These are phyloP conservation scores for Chiloscyllium plagiosum DNA, from an alignment of 2,113 vertebrate genomes.

Conservation along the genomic window DNA sequence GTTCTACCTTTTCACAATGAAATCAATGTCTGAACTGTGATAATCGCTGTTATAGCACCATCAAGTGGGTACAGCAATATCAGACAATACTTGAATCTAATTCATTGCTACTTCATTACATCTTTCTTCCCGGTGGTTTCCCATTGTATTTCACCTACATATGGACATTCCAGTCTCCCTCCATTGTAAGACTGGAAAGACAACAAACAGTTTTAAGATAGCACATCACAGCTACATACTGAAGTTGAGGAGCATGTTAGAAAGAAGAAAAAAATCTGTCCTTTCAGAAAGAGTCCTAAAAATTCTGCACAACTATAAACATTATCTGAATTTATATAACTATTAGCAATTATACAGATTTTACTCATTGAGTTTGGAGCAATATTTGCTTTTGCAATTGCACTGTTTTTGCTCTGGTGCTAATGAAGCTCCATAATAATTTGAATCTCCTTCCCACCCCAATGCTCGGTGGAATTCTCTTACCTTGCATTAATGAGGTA, in stretches of 20 bases:
- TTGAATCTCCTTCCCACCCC: not conserved
- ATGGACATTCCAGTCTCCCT: not conserved
- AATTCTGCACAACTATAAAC: not conserved
- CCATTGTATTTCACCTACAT: not conserved
- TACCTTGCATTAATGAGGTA: constrained; percentile 99
- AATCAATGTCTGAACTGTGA: not conserved
- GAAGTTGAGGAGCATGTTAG: not conserved
- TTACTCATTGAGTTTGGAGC: not conserved
- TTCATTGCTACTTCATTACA: not conserved
- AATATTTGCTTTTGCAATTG: not conserved
- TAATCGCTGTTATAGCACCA: not conserved
- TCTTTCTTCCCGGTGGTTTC: not conserved
- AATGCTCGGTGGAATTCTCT: constrained; percentile 38
- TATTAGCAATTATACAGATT: not conserved
- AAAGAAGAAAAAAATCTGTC: not conserved
- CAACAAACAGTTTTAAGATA: not conserved
- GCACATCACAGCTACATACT: not conserved
- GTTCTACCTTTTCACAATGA: not conserved
- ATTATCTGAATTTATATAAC: not conserved
- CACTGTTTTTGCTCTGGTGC: not conserved
- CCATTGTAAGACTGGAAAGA: not conserved
- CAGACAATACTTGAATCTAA: not conserved
- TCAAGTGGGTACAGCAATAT: not conserved
- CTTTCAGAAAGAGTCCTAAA: not conserved
- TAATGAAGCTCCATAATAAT: not conserved